A percentile compares a stretch with the other conserved stretches of the same genome.
phyloP scores from a whole-genome alignment of 2,797 vertebrate genomes.

The Lutra lutra region DNA sequence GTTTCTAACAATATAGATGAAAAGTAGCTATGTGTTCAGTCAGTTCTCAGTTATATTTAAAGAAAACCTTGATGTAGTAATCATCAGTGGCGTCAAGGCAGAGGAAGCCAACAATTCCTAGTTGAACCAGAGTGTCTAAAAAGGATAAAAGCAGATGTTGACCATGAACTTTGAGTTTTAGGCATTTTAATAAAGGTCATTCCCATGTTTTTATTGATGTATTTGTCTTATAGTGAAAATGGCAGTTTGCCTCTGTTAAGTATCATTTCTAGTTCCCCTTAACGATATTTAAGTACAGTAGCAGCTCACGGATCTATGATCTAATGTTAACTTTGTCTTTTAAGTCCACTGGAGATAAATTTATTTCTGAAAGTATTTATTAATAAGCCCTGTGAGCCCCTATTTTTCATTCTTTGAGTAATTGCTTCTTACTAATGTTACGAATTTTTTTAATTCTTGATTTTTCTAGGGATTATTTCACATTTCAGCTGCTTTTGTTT shows the following conservation, averaged over 20 bases:
- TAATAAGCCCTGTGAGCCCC: constrained; percentile 44
- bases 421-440: constrained; percentile 78
- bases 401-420: constrained; percentile 71
- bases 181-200: constrained; percentile 10
- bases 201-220: constrained; percentile 36
- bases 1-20: not conserved
- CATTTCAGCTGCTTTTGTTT: constrained; percentile 84
- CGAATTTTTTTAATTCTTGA: constrained; percentile 80
- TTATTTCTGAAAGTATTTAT: constrained; percentile 55
- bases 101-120: not conserved
- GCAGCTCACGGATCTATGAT: not conserved
- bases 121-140: not conserved
- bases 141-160: not conserved
- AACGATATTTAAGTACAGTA: constrained; percentile 25
- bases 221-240: constrained; percentile 44
- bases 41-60: constrained; percentile 27
- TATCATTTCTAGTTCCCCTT: constrained; percentile 40
- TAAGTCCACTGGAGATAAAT: constrained; percentile 18
- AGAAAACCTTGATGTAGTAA: not conserved
- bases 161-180: not conserved
- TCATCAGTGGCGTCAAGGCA: not conserved
- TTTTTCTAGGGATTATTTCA: constrained; percentile 83
- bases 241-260: constrained; percentile 35
- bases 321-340: constrained; percentile 12
- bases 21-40: not conserved